Conservation (phyloP, 2,113 vertebrate species). For the Equus przewalskii region DNA sequence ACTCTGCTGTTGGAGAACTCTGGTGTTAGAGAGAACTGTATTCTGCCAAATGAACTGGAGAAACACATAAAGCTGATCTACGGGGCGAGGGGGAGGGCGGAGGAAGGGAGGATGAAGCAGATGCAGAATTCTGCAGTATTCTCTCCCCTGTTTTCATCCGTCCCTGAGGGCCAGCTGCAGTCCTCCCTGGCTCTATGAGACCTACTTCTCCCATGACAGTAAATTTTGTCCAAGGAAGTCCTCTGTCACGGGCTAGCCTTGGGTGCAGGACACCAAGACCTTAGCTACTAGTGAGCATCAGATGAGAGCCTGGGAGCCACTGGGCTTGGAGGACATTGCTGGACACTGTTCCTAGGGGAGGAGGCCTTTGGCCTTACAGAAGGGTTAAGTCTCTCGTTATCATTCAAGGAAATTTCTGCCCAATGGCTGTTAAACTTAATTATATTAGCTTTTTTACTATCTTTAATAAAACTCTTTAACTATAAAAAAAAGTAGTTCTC, state of each 20-base stretch:
- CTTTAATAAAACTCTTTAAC: neutral
- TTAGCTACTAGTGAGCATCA: neutral
- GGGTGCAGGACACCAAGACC: neutral
- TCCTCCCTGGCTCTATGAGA: neutral
- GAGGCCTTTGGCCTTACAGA: neutral
- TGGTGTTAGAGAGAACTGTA: neutral
- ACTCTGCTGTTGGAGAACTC: neutral
- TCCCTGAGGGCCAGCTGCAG: neutral
- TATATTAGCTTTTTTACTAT: neutral
- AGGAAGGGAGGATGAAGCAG: neutral
- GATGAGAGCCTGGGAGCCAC: neutral
- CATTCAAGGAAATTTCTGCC: neutral
- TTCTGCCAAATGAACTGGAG: neutral
- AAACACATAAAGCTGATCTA: neutral
- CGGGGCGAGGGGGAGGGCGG: accelerated
- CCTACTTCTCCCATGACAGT: neutral
- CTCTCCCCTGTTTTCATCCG: neutral
- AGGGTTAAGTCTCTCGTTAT: neutral
- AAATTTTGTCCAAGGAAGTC: neutral
- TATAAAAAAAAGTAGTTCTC: neutral
- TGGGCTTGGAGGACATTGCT: no score
- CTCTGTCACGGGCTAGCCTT: neutral
- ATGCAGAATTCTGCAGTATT: neutral
- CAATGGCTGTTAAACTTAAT: neutral
- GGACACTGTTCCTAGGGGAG: neutral